phyloP scores from a whole-genome alignment of 2,113 vertebrate species.

The Columbina picui region DNA sequence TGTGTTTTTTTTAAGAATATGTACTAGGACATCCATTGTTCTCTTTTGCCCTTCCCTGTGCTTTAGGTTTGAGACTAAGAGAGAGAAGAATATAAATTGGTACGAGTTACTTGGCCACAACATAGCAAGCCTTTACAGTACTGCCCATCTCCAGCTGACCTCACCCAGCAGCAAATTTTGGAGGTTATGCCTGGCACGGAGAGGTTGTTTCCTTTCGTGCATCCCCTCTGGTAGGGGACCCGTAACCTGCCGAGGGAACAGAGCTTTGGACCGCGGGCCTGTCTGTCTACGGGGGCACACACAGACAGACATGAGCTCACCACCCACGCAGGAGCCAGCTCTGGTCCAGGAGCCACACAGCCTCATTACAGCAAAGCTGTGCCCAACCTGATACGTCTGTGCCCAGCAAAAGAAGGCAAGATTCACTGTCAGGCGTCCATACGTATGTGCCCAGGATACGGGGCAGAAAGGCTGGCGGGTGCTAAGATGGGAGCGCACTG shows the following conservation, averaged over 20 bases:
- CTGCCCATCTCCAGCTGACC: not conserved
- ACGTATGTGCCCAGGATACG: rapidly evolving
- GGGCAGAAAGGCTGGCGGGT: not conserved
- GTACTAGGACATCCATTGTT: not conserved
- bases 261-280: not conserved
- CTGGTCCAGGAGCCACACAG: not conserved
- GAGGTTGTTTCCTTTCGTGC: rapidly evolving
- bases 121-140: not conserved
- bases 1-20: not conserved
- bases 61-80: not conserved
- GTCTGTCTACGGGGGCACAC: not conserved
- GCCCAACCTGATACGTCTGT: not conserved
- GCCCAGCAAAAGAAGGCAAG: not conserved
- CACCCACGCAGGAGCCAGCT: constrained; percentile 11
- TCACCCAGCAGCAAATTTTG: not conserved
- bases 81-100: not conserved
- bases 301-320: constrained; percentile 56
- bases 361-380: not conserved
- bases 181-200: not conserved
- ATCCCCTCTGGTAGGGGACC: not conserved
- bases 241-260: not conserved
- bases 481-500: rapidly evolving
- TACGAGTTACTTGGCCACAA: not conserved
- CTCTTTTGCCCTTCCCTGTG: not conserved
- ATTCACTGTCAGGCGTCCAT: not conserved